phyloP scores from a whole-genome alignment of 2,888 invertebrate genomes.

The Geophilus truncorum region DNA sequence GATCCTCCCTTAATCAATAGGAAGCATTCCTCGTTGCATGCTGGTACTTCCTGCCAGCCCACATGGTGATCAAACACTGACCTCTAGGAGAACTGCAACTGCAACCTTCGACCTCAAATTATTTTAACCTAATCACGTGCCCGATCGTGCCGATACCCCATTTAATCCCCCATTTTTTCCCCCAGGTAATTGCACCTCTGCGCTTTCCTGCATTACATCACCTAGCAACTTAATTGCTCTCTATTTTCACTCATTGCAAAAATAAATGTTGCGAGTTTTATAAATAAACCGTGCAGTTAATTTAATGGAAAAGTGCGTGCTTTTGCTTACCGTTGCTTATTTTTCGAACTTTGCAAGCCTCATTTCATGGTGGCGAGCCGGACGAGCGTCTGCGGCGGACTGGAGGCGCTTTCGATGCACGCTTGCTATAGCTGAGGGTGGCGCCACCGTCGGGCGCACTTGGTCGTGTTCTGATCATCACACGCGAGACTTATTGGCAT shows the following conservation, averaged over 20 bases:
- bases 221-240: no score
- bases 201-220: background rate
- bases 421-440: background rate
- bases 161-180: no score
- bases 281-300: background rate
- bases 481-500: background rate
- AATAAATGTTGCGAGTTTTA: background rate
- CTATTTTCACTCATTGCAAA: background rate
- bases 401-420: background rate
- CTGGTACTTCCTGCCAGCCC: constrained; percentile 20
- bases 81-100: background rate
- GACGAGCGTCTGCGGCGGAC: constrained; percentile 23
- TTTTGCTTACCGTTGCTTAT: background rate
- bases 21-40: constrained; percentile 24
- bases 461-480: background rate
- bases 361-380: background rate
- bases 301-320: background rate
- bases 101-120: background rate
- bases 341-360: background rate
- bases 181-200: no score
- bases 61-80: constrained; percentile 24
- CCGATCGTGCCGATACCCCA: background rate
- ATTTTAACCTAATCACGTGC: background rate
- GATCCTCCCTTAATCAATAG: constrained; percentile 27
- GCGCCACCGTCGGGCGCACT: background rate